Base-by-base conservation (phyloP, 2,888 invertebrate genomes). In the Tinea pellionella region DNA sequence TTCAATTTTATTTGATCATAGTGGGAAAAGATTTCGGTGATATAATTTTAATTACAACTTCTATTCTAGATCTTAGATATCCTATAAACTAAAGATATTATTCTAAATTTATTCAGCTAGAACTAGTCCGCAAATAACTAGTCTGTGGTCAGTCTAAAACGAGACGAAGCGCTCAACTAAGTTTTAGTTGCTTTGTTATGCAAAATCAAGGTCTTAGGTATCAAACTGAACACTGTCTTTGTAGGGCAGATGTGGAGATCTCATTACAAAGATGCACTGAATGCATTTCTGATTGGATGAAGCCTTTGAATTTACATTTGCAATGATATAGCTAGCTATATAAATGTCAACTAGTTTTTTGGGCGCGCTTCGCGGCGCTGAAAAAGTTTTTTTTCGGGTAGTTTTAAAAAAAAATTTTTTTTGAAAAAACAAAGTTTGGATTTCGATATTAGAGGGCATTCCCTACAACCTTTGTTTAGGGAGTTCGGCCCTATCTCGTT, bases 171-270 rank as follows among this genome's bases (percentile, higher is more conserved):
- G 15, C 55, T 19, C 15, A 57, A 32, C 16, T 57, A n/a, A 57
- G 32, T 32, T 57, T 61, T 56, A 59, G 32, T 57, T 59, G 59
- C 59, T 61, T 61, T 61, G 59, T 61, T 61, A 61, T 61, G 61
- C 61, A 29, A 59, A 61, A 61, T 32, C 59, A 32, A 59, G 61
- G 59, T 11, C 51, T 24, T 32, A 42, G 29, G 43, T 59, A 13
- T 15, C 18, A 59, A 42, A 59, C 59, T 47, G 32, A 19, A 24
- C 12, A 55, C 32, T n/a, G 57, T 19, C 32, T 57, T 57, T 16
- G 53, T 53, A 47, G 18, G 47, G 15, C 18, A 37, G 37, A 37
- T 37, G 9, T 37, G 37, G 37, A 37, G n/a, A 37, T 37, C 37
- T 37, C 37, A 37, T 37, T 2, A 37, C n/a, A 47, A 18, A 47